Conservation (phyloP, 1,140 invertebrate genomes). For the Drosophila leontia region DNA sequence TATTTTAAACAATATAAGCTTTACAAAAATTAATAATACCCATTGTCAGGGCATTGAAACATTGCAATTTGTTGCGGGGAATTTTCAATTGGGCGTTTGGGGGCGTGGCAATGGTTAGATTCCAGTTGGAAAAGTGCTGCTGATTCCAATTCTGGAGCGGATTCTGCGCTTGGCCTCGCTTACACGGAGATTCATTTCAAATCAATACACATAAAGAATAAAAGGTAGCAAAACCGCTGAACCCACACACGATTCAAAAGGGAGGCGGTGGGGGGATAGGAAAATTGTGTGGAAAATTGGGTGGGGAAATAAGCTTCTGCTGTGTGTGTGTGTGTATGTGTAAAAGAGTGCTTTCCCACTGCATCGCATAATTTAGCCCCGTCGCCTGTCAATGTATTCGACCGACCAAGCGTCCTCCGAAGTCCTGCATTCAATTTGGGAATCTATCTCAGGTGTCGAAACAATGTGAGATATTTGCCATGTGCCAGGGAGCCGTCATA, state of each 20-base stretch:
- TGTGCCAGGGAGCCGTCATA: slow-evolving; percentile 29
- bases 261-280: not conserved
- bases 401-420: slow-evolving; percentile 42
- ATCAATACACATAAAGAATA: slow-evolving; percentile 81
- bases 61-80: slow-evolving; percentile 24
- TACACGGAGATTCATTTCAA: slow-evolving; percentile 79
- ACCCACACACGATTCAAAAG: slow-evolving; percentile 34
- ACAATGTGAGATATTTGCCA: slow-evolving; percentile 48
- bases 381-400: slow-evolving; percentile 53
- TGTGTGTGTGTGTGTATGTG: not conserved
- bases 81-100: slow-evolving; percentile 6
- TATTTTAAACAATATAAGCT: not conserved
- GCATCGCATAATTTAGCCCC: slow-evolving; percentile 58
- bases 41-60: slow-evolving; percentile 1
- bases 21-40: not conserved
- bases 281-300: slow-evolving; percentile 11
- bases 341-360: slow-evolving; percentile 6
- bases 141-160: slow-evolving; percentile 22
- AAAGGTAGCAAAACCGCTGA: slow-evolving; percentile 59
- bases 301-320: slow-evolving; percentile 10
- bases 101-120: slow-evolving; percentile 8
- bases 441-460: slow-evolving; percentile 52
- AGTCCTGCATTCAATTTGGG: slow-evolving; percentile 42
- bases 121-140: slow-evolving; percentile 14
- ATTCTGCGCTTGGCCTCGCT: slow-evolving; percentile 62